Evolutionary conservation across 2,888 invertebrate genomes (phyloP).

Genomic region (Argyra leucocephala): DNA sequence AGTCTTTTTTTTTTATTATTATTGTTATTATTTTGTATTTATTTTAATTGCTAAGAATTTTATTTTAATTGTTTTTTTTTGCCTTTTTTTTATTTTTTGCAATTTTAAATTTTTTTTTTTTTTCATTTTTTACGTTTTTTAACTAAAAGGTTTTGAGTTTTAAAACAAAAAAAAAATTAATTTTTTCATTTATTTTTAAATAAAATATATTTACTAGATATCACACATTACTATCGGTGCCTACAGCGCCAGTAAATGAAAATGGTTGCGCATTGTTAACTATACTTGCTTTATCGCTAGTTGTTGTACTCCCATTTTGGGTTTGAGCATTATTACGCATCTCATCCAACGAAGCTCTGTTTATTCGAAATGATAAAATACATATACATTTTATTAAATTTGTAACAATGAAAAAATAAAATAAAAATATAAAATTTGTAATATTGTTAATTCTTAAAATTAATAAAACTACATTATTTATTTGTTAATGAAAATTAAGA

Average conservation of each 20-base stretch:
- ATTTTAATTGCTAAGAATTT: too few species aligned
- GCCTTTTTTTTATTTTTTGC: constrained; percentile 18
- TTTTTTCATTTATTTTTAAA: constrained; percentile 15
- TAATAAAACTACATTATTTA: too few species aligned
- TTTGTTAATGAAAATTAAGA: too few species aligned
- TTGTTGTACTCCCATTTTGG: constrained; percentile 37
- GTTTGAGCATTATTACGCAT: constrained; percentile 60
- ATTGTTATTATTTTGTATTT: too few species aligned
- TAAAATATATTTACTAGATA: constrained; percentile 21
- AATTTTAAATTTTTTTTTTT: constrained; percentile 24
- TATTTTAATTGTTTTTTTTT: neutral
- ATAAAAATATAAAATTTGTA: too few species aligned
- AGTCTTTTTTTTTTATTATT: too few species aligned
- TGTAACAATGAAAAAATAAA: too few species aligned
- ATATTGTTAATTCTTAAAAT: too few species aligned
- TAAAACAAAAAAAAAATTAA: constrained; percentile 14
- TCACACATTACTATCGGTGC: constrained; percentile 59
- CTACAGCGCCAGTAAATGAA: constrained; percentile 61
- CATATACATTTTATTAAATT: neutral
- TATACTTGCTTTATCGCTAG: constrained; percentile 62
- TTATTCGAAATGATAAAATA: constrained; percentile 19
- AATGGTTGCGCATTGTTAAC: constrained; percentile 74
- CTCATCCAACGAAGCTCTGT: constrained; percentile 68
- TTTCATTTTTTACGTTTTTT: constrained; percentile 15
- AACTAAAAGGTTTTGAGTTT: constrained; percentile 13